These are phyloP conservation scores for Autographa pulchrina DNA, from an alignment of 2,888 invertebrate species.

Conservation along the genomic window DNA sequence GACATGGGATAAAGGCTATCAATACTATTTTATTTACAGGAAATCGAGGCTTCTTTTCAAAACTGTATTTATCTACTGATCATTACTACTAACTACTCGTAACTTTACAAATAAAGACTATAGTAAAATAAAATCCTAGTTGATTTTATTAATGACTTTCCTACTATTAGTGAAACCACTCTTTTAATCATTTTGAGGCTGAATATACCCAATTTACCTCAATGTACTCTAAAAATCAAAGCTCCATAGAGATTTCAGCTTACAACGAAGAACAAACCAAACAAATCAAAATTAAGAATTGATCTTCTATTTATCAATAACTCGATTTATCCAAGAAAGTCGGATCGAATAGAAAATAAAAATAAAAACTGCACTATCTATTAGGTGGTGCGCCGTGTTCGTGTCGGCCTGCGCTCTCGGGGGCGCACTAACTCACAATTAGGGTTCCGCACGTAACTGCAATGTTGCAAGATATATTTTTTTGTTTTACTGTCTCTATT, in stretches of 20 bases:
- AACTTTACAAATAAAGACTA: no score
- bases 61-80: no score
- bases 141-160: no score
- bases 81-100: no score
- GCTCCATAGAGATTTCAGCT: not conserved
- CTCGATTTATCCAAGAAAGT: constrained; percentile 3
- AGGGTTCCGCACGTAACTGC: constrained; percentile 67
- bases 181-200: no score
- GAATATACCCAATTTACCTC: no score
- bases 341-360: constrained; percentile 28
- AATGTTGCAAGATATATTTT: constrained; percentile 73
- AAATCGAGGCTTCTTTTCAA: not conserved
- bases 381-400: constrained; percentile 47
- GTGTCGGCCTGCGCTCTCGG: constrained; percentile 61
- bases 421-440: constrained; percentile 86
- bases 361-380: constrained; percentile 62
- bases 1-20: no score
- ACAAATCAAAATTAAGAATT: not conserved
- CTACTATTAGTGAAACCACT: no score
- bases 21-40: no score
- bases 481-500: constrained; percentile 41
- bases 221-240: not conserved
- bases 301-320: constrained; percentile 18
- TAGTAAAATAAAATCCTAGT: no score
- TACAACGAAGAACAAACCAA: not conserved